Conservation (phyloP, 2,888 invertebrate species). For the Dendrolimus pini region DNA sequence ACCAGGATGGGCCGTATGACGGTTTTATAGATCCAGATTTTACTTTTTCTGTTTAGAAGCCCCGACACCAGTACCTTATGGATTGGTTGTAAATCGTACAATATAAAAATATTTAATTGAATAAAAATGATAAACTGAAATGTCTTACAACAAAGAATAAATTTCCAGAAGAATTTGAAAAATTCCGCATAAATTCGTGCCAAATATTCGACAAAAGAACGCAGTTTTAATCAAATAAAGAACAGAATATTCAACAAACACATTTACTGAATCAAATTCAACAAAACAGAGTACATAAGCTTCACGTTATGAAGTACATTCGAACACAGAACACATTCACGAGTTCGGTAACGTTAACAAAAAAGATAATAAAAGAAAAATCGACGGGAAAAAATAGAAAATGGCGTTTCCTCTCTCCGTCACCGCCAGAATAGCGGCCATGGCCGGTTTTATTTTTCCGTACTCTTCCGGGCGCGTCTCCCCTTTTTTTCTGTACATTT, state of each 20-base stretch:
- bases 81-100: no score
- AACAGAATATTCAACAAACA: neutral
- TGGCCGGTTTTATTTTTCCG: slow-evolving; percentile 49
- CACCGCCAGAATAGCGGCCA: slow-evolving; percentile 63
- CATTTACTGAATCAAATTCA: slow-evolving; percentile 10
- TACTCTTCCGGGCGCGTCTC: slow-evolving; percentile 50
- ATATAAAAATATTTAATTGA: no score
- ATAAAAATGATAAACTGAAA: no score
- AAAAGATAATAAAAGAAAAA: slow-evolving; percentile 19
- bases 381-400: slow-evolving; percentile 42
- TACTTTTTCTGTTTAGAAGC: no score
- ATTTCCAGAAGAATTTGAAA: no score
- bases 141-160: no score
- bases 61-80: no score
- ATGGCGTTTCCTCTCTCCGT: slow-evolving; percentile 63
- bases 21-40: no score
- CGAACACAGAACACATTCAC: slow-evolving; percentile 15
- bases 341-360: slow-evolving; percentile 24
- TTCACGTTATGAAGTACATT: slow-evolving; percentile 14
- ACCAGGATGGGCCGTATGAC: no score
- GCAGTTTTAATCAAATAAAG: no score
- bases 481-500: slow-evolving; percentile 43
- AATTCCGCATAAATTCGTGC: no score
- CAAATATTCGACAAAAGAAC: no score
- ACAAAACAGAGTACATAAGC: slow-evolving; percentile 12